phyloP scores from a whole-genome alignment of 2,113 vertebrate genomes.

The Microcebus griseorufus region DNA sequence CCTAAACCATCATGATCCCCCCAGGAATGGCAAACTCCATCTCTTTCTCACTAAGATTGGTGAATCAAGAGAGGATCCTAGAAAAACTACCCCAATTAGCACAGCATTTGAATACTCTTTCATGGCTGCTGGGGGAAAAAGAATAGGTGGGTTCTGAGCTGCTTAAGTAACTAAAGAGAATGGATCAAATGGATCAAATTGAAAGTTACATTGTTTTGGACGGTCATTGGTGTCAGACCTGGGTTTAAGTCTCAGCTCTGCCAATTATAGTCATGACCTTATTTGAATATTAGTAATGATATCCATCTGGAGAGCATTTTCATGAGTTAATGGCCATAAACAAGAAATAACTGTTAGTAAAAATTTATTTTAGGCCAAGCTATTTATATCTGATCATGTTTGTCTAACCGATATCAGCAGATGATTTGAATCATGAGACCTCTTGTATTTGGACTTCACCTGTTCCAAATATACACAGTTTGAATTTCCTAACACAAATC shows the following conservation, averaged over 20 bases:
- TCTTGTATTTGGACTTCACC: background rate
- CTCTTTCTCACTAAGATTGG: background rate
- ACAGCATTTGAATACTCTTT: slow-evolving; percentile 8
- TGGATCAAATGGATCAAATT: background rate
- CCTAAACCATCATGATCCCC: background rate
- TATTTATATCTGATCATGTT: background rate
- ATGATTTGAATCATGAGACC: background rate
- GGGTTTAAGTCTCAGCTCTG: background rate
- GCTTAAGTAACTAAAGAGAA: background rate
- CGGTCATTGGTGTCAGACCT: background rate
- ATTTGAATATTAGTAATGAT: background rate
- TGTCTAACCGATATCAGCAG: background rate
- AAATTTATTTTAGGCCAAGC: background rate
- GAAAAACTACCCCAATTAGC: background rate
- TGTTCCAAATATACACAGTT: background rate
- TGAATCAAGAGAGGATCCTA: background rate
- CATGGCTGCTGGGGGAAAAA: background rate
- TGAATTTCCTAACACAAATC: background rate
- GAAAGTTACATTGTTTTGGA: background rate
- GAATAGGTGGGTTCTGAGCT: background rate
- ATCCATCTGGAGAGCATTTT: background rate
- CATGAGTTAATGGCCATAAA: background rate
- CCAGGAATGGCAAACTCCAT: background rate
- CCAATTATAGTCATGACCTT: background rate
- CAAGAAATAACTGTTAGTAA: background rate